These are phyloP conservation scores for Rhinoderma darwinii DNA, from an alignment of 2,113 vertebrate genomes.

Conservation along the genomic window DNA sequence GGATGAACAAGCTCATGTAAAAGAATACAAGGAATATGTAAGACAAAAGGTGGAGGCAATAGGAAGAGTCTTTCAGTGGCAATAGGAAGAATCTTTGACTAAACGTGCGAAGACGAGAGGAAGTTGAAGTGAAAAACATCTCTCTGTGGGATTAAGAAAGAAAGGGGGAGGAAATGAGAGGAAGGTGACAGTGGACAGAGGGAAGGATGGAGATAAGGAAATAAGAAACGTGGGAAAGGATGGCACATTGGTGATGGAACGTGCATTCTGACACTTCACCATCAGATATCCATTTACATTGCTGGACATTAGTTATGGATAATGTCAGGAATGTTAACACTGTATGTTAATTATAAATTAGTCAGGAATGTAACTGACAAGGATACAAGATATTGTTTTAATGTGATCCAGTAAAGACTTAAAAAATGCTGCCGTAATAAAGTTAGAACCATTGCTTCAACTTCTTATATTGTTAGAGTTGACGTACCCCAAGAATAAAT, in stretches of 20 bases:
- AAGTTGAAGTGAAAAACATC: slow-evolving; percentile 53
- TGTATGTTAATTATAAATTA: background rate
- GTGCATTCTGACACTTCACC: slow-evolving; percentile 29
- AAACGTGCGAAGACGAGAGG: slow-evolving; percentile 29
- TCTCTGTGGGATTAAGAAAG: slow-evolving; percentile 51
- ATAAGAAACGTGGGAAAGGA: slow-evolving; percentile 53
- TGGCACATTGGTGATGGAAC: slow-evolving; percentile 33
- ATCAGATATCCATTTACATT: background rate
- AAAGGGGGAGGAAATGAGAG: slow-evolving; percentile 53
- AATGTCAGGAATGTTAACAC: background rate
- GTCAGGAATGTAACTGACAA: background rate
- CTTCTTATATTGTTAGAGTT: no score
- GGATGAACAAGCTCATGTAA: background rate
- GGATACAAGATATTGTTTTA: background rate
- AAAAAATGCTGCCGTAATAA: no score
- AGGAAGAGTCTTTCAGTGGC: slow-evolving; percentile 33
- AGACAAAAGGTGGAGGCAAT: background rate
- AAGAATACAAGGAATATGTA: slow-evolving; percentile 4
- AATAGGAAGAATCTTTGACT: slow-evolving; percentile 37
- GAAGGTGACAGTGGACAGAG: slow-evolving; percentile 56
- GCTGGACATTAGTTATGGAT: background rate
- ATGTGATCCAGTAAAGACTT: no score
- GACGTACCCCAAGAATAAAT: no score
- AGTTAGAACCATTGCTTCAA: background rate
- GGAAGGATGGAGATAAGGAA: slow-evolving; percentile 52